phyloP scores from a whole-genome alignment of 2,797 vertebrate species.

The Pseudomugil tenellus region DNA sequence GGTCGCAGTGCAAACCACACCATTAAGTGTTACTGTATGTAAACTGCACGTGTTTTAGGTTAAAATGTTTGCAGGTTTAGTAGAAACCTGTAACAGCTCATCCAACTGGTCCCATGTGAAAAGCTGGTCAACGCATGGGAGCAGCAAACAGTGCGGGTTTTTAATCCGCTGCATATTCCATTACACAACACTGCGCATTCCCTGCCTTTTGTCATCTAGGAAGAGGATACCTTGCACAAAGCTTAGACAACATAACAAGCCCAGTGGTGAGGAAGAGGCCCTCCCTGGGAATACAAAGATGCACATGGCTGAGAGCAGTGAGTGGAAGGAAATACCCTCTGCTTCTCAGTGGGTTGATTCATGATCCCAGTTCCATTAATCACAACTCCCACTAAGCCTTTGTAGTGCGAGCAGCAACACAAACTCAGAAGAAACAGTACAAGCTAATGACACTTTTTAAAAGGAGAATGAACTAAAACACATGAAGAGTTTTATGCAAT shows the following conservation, averaged over 20 bases:
- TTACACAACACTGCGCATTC: slow-evolving; percentile 2
- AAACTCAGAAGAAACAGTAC: not conserved
- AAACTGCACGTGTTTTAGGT: no score
- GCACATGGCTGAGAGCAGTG: slow-evolving; percentile 38
- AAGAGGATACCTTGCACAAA: slow-evolving; percentile 43
- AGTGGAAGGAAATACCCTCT: slow-evolving; percentile 66
- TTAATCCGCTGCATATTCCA: slow-evolving; percentile 18
- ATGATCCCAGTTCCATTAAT: slow-evolving; percentile 18
- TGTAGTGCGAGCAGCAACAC: not conserved
- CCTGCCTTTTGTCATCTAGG: slow-evolving; percentile 23
- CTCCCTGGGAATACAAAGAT: slow-evolving; percentile 69
- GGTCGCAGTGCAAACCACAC: no score
- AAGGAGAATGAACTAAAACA: not conserved
- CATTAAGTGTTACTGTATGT: no score
- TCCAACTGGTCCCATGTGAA: no score
- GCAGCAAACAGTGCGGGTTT: not conserved
- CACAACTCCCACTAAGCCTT: slow-evolving; percentile 11
- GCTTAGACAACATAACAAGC: slow-evolving; percentile 63
- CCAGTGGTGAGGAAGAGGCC: slow-evolving; percentile 66
- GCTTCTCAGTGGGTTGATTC: slow-evolving; percentile 45
- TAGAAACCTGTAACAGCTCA: no score
- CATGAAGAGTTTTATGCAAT: not conserved
- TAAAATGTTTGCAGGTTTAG: no score
- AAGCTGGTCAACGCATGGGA: not conserved
- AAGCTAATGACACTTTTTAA: not conserved